Percentiles rank a stretch among this genome's conserved stretches.
phyloP scores from a whole-genome alignment of 2,113 vertebrate genomes.

The Indri indri region DNA sequence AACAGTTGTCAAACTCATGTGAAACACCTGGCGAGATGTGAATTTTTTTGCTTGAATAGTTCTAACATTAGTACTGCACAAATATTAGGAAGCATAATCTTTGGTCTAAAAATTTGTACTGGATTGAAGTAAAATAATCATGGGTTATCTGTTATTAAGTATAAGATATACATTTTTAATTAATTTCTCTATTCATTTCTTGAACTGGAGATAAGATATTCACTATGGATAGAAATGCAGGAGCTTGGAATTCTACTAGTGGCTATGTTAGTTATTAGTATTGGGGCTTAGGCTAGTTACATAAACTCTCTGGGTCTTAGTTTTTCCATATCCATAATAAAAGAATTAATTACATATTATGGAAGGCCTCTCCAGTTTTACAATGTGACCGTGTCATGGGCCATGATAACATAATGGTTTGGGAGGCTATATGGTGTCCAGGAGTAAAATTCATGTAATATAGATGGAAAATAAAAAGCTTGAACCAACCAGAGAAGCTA shows the following conservation, averaged over 20 bases:
- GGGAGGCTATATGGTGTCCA: neutral
- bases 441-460: neutral
- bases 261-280: neutral
- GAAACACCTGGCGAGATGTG: conserved; percentile 84
- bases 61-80: conserved; percentile 55
- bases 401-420: neutral
- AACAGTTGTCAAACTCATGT: conserved; percentile 88
- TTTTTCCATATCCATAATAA: neutral
- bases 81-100: conserved; percentile 44
- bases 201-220: neutral
- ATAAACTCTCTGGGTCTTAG: neutral
- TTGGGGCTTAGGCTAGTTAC: neutral
- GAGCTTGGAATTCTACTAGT: neutral
- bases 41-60: conserved; percentile 34
- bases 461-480: neutral
- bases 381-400: neutral
- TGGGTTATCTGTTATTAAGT: conserved; percentile 12
- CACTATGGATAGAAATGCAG: neutral
- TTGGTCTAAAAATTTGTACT: conserved; percentile 65
- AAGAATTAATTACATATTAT: neutral
- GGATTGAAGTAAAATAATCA: conserved; percentile 48
- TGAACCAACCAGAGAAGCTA: neutral
- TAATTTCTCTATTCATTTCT: neutral
- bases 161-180: conserved; percentile 19
- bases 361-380: neutral